Evolutionary conservation across 2,113 vertebrate species (phyloP), one percentile per base, ranked within the genome.

Genomic region (Oncorhynchus keta): DNA sequence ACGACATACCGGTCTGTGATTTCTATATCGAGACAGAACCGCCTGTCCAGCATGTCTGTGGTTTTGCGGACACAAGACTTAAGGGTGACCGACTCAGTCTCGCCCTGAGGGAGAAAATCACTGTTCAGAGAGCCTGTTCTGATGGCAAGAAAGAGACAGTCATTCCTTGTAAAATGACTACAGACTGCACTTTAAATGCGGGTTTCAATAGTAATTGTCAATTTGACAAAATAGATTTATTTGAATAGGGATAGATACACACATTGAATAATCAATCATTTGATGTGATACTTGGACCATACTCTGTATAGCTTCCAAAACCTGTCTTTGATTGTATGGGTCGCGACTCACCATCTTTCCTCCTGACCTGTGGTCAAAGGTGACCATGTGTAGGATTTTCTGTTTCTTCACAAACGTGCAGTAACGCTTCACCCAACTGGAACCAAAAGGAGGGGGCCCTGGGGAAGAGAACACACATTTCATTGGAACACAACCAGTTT

Each of bases 391-490:
- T 77, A 99, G 95, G 66, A 95, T 95, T 87, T 98, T 98, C 82
- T 97, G 94, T n/a, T 97, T 95, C 78, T 98, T 99, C 74, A 95
- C 95, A 64, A 97, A 98, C 1, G 93, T 98, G 89, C 95, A 96
- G 85, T 99, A 99, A 82, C 97, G 96, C 85, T 99, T 99, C 72
- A 99, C 97, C 97, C 98, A 99, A 26, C 95, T 99, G 83, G 97
- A 99, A 75, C 97, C 97, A 80, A 99, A 99, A 0, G 98, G 98
- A 76, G 97, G 96, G 5, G 97, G 96, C 72, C 97, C 98, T 99
- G 66, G 0, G 83, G 48, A 77, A 65, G 26, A 77, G 45, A 32
- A 18, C 30, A 78, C 11, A 20, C 24, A 61, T 20, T 68, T 49
- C 35, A 22, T 3, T 3, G 59, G 48, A 3, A 65, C 35, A 59